Evolutionary conservation across 2,888 invertebrate genomes (phyloP).

Genomic region (Willowsia nigromaculata): DNA sequence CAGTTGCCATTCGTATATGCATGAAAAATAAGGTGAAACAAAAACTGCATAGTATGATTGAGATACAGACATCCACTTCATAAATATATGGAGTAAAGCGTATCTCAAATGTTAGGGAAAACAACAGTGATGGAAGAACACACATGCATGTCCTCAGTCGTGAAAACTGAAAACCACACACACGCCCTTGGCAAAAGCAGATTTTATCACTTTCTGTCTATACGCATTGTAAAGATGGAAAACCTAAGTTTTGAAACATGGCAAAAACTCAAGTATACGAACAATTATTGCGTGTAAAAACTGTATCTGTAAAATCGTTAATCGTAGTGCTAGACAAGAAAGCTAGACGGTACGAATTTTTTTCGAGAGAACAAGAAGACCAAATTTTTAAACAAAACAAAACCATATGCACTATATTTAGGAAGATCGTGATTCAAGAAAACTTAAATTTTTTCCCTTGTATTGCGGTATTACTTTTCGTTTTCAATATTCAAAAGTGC

Average conservation of each 20-base stretch:
- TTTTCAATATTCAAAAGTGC: no score
- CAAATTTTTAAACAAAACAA: no score
- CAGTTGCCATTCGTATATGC: neutral
- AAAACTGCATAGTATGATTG: neutral
- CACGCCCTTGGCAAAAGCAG: conserved; percentile 4
- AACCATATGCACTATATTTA: no score
- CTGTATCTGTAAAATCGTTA: no score
- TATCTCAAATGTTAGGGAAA: neutral
- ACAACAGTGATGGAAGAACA: neutral
- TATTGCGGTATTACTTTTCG: no score
- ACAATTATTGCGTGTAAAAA: neutral
- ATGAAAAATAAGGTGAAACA: neutral
- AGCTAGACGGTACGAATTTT: no score
- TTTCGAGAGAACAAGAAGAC: no score
- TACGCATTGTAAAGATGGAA: neutral
- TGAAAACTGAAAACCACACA: conserved; percentile 41
- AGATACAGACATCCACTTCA: neutral
- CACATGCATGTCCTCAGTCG: conserved; percentile 37
- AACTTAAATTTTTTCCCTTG: no score
- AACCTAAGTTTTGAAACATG: neutral
- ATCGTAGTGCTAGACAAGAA: no score
- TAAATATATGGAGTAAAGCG: neutral
- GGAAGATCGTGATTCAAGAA: no score
- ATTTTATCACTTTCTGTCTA: no score
- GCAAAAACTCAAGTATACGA: neutral